phyloP scores from a whole-genome alignment of 92 coral and sea anemone species.

The Actinernus sp. region DNA sequence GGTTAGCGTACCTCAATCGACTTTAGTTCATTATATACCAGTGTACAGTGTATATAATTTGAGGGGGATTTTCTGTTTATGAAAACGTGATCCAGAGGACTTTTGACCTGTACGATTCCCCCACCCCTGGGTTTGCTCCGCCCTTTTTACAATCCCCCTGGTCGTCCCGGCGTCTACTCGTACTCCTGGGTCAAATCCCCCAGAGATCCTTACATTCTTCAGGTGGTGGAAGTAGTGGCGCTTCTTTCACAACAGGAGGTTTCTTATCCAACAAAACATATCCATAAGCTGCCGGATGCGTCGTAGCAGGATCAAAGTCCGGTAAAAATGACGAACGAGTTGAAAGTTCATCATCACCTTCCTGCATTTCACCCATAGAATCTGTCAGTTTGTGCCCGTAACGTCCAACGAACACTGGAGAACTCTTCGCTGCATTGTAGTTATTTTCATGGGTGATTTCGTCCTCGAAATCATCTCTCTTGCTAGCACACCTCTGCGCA shows the following conservation, averaged over 20 bases:
- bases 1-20: too few species aligned
- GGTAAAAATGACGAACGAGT: constrained; percentile 74
- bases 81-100: too few species aligned
- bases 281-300: constrained; percentile 92
- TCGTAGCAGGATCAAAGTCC: constrained; percentile 84
- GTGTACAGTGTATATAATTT: too few species aligned
- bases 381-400: constrained; percentile 87
- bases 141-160: too few species aligned
- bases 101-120: too few species aligned
- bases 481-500: constrained; percentile 60
- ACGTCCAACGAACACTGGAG: constrained; percentile 96
- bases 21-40: too few species aligned
- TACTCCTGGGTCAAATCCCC: too few species aligned
- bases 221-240: constrained; percentile 76
- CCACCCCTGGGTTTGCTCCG: too few species aligned
- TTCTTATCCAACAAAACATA: constrained; percentile 86
- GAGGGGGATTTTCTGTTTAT: too few species aligned
- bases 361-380: constrained; percentile 47
- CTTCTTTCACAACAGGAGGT: constrained; percentile 72
- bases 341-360: constrained; percentile 66
- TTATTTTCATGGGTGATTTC: constrained; percentile 49
- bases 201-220: constrained; percentile 90
- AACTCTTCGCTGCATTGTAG: constrained; percentile 82
- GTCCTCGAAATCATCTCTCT: constrained; percentile 61
- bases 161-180: too few species aligned